Evolutionary conservation across 30 jellyfish, hydroid and myxozoan genomes (phyloP).

Genomic region (Hydractinia symbiolongicarpus): DNA sequence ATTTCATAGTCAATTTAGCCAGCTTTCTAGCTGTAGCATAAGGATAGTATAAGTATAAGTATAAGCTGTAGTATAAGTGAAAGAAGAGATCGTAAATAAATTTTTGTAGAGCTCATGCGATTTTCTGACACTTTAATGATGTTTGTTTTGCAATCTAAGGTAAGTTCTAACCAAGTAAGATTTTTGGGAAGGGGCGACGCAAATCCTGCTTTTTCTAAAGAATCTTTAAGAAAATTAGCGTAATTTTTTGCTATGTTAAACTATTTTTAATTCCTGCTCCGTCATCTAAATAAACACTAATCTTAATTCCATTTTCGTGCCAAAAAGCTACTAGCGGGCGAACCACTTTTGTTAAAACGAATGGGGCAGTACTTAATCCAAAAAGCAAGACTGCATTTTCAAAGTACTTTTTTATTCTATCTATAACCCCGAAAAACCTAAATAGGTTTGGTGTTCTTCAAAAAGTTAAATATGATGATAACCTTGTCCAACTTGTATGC

Average conservation of each 20-base stretch:
- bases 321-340: constrained; percentile 17
- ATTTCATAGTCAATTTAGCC: constrained; percentile 30
- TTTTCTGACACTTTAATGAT: constrained; percentile 8
- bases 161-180: constrained; percentile 20
- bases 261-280: constrained; percentile 20
- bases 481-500: constrained; percentile 12
- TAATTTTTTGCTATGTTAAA: not conserved
- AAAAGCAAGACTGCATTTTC: constrained; percentile 23
- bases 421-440: constrained; percentile 23
- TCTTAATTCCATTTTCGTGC: no score
- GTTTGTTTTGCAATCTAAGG: not conserved
- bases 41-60: no score
- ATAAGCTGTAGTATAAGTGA: constrained; percentile 25
- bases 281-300: constrained; percentile 16
- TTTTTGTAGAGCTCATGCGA: constrained; percentile 8
- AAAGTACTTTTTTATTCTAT: constrained; percentile 14
- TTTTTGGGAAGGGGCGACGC: constrained; percentile 18
- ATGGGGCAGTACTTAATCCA: constrained; percentile 32
- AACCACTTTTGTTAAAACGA: constrained; percentile 18
- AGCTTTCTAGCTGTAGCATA: no score
- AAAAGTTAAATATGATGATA: constrained; percentile 24
- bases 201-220: constrained; percentile 4
- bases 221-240: not conserved
- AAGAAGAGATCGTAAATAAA: not conserved
- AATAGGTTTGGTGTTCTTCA: constrained; percentile 15